These are phyloP conservation scores for Scotopteryx bipunctaria DNA, from an alignment of 2,888 invertebrate genomes.

Conservation along the genomic window DNA sequence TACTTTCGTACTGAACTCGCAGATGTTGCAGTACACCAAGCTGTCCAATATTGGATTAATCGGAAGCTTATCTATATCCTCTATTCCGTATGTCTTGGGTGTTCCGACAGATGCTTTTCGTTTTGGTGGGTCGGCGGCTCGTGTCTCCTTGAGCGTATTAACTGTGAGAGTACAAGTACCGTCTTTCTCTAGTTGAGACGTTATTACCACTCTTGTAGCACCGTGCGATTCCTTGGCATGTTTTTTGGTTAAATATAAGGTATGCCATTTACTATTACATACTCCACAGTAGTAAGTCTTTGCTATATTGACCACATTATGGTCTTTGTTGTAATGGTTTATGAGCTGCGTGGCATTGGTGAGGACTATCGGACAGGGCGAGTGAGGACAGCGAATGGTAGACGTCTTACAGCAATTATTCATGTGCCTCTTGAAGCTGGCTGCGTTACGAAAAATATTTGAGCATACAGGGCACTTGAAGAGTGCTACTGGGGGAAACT, in stretches of 20 bases:
- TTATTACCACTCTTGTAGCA: constrained; percentile 23
- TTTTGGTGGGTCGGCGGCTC: constrained; percentile 1
- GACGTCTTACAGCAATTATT: constrained; percentile 35
- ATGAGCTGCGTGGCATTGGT: constrained; percentile 38
- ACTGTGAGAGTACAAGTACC: constrained; percentile 9
- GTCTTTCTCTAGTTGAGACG: constrained; percentile 1
- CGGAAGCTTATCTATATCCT: constrained; percentile 86
- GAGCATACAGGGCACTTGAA: constrained; percentile 58
- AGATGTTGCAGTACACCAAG: constrained; percentile 85
- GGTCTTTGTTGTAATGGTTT: constrained; percentile 49
- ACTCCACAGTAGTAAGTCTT: constrained; percentile 43
- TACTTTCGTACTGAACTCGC: constrained; percentile 87
- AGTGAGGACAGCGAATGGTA: constrained; percentile 32
- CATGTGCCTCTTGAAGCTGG: constrained; percentile 55
- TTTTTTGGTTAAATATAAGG: constrained; percentile 36
- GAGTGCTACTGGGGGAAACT: constrained; percentile 29
- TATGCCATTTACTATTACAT: constrained; percentile 39
- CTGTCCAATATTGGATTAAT: constrained; percentile 85
- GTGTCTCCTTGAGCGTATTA: neutral
- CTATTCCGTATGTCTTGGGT: constrained; percentile 74
- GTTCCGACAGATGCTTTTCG: constrained; percentile 27
- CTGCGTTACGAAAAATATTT: constrained; percentile 28
- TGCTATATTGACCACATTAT: constrained; percentile 26
- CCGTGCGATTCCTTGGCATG: constrained; percentile 49
- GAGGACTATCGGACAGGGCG: constrained; percentile 20